phyloP scores from a whole-genome alignment of 2,888 invertebrate species.

The Ashinkailepas kermadecensis region DNA sequence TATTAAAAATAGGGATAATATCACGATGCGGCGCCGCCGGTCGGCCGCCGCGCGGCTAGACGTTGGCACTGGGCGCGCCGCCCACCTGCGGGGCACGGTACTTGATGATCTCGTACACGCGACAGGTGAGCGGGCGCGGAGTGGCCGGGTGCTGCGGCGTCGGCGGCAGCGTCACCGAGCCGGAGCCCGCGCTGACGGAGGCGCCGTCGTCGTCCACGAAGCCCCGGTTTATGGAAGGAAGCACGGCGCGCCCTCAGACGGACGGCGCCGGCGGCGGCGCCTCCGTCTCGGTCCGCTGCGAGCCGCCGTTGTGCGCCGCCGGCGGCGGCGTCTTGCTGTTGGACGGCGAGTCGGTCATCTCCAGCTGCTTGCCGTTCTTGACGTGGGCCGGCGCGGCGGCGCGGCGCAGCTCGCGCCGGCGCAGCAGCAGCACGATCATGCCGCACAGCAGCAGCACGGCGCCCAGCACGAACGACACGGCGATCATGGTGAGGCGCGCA shows the following conservation, averaged over 20 bases:
- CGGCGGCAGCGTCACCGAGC: constrained; percentile 16
- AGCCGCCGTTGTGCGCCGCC: not conserved
- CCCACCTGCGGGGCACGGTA: not conserved
- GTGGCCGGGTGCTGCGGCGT: not conserved
- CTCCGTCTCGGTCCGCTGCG: not conserved
- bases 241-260: constrained; percentile 13
- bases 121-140: not conserved
- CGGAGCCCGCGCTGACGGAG: not conserved
- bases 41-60: not conserved
- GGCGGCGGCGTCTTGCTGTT: not conserved
- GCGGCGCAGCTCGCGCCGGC: not conserved
- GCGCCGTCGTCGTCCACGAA: constrained; percentile 14
- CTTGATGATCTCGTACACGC: constrained; percentile 11
- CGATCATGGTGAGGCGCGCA: constrained; percentile 19
- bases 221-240: constrained; percentile 16
- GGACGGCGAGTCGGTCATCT: not conserved
- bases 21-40: not conserved
- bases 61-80: not conserved
- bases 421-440: not conserved
- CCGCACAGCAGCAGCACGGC: constrained; percentile 8
- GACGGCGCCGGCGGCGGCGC: not conserved
- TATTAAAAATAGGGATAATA: constrained; percentile 20
- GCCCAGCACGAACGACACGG: constrained; percentile 19
- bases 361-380: not conserved
- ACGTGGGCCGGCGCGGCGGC: not conserved